These are phyloP conservation scores for Mantis religiosa DNA, from an alignment of 2,888 invertebrate species.

Conservation along the genomic window DNA sequence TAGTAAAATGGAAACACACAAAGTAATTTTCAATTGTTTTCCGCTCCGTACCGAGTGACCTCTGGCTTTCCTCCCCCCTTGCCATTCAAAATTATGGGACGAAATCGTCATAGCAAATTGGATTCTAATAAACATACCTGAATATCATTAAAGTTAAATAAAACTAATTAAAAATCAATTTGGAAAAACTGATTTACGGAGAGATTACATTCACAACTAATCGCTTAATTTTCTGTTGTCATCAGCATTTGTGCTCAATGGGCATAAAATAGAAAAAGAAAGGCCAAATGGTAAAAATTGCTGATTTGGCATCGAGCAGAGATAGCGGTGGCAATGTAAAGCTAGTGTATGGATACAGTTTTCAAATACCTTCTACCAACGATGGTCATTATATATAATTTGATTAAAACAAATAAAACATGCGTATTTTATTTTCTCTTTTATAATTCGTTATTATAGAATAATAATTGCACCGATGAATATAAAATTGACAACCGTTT, in stretches of 20 bases:
- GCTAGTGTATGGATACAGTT: neutral
- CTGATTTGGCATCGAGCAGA: neutral
- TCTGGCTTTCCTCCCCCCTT: too few species aligned
- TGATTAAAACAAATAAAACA: too few species aligned
- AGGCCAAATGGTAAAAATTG: neutral
- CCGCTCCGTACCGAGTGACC: too few species aligned
- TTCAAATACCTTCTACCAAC: too few species aligned
- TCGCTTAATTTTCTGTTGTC: neutral
- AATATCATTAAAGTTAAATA: neutral
- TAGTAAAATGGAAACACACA: too few species aligned
- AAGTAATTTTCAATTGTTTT: too few species aligned
- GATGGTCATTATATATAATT: too few species aligned
- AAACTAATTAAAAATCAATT: neutral
- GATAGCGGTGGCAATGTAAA: neutral
- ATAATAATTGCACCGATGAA: too few species aligned
- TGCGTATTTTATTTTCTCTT: too few species aligned
- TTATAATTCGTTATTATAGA: too few species aligned
- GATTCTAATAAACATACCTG: neutral
- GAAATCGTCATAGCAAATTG: neutral
- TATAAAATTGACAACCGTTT: too few species aligned
- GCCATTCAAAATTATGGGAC: neutral
- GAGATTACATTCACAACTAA: neutral
- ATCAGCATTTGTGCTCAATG: neutral
- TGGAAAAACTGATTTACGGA: neutral
- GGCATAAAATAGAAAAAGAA: neutral